These are phyloP conservation scores for Nycteola revayana DNA, from an alignment of 2,888 invertebrate genomes.

Conservation along the genomic window DNA sequence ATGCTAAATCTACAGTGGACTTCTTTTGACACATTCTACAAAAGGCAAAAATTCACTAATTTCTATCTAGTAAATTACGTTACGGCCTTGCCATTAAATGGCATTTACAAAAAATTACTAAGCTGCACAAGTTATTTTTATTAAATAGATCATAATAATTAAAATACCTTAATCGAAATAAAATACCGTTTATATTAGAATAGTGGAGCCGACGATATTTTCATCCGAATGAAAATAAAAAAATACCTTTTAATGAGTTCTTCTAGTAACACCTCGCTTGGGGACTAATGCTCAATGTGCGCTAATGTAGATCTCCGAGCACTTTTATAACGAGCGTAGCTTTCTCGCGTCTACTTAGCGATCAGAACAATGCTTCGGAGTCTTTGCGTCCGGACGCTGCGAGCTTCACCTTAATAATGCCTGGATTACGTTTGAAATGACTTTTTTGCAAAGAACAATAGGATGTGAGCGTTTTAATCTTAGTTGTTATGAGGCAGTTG, in stretches of 20 bases:
- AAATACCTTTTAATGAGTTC: slow-evolving; percentile 18
- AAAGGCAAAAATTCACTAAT: no score
- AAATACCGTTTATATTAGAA: no score
- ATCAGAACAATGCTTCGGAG: slow-evolving; percentile 38
- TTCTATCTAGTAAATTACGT: no score
- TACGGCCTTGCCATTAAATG: no score
- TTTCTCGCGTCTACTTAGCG: slow-evolving; percentile 37
- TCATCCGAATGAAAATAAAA: no score
- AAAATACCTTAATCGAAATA: background rate
- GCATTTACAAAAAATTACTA: no score
- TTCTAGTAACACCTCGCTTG: slow-evolving; percentile 19
- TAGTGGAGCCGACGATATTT: no score
- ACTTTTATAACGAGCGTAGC: slow-evolving; percentile 34
- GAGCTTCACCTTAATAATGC: slow-evolving; percentile 19
- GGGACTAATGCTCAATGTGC: slow-evolving; percentile 38
- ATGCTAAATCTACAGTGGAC: no score
- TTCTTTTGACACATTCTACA: no score
- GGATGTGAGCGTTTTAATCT: no score
- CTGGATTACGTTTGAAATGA: slow-evolving; percentile 17
- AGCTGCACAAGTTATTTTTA: no score
- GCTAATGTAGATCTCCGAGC: slow-evolving; percentile 38
- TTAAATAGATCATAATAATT: background rate
- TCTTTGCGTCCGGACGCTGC: slow-evolving; percentile 21
- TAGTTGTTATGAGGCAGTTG: no score
- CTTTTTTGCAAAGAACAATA: background rate